Evolutionary conservation across 2,113 vertebrate species (phyloP).

Genomic region (Camarhynchus parvulus): DNA sequence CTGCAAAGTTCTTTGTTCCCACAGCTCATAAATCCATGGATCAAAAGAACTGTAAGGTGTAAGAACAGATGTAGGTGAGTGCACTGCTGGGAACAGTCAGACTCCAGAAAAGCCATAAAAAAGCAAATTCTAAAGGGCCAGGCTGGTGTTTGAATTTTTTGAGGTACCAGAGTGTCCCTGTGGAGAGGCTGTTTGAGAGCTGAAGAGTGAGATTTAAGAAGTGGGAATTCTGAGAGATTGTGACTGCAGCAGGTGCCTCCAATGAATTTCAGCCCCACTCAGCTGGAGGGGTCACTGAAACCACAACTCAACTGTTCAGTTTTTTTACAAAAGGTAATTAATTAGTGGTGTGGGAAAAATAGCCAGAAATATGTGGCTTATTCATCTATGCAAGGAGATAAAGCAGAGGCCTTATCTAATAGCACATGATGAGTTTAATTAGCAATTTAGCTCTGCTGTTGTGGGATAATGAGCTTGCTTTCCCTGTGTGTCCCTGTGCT

Average conservation of each 20-base stretch:
- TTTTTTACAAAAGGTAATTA: not conserved
- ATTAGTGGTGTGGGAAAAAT: not conserved
- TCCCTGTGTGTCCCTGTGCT: not conserved
- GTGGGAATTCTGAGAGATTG: not conserved
- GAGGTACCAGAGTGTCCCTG: not conserved
- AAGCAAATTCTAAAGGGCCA: not conserved
- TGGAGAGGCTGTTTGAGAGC: not conserved
- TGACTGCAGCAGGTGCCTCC: not conserved
- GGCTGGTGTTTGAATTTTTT: not conserved
- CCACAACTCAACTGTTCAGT: not conserved
- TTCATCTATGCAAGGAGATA: not conserved
- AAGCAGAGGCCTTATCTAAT: not conserved
- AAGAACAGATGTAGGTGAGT: slow-evolving; percentile 7
- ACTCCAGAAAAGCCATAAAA: not conserved
- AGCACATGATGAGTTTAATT: slow-evolving; percentile 29
- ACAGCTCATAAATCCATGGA: slow-evolving; percentile 1
- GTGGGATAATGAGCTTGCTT: not conserved
- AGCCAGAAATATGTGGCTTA: not conserved
- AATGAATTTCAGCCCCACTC: not conserved
- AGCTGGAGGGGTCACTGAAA: slow-evolving; percentile 12
- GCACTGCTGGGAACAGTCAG: slow-evolving; percentile 10
- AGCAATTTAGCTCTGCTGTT: not conserved
- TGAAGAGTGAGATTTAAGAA: not conserved
- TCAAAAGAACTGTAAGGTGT: not conserved
- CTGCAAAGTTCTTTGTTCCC: not conserved